phyloP scores from a whole-genome alignment of 1,140 invertebrate genomes.

The Caenorhabditis latens region DNA sequence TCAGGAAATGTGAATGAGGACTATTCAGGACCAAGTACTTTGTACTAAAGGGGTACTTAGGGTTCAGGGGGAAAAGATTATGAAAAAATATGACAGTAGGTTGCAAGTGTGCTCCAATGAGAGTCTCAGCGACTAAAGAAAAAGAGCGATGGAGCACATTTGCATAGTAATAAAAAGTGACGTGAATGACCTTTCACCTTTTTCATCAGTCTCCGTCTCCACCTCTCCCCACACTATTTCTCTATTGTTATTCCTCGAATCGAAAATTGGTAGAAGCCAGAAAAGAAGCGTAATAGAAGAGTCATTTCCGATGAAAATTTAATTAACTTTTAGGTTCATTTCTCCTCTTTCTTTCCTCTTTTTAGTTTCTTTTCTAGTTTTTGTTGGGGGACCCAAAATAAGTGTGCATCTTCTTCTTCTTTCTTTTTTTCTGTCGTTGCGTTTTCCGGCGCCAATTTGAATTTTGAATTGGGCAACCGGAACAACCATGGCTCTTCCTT shows the following conservation, averaged over 20 bases:
- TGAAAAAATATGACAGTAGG: too few relatives aligned
- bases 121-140: background rate
- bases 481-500: background rate
- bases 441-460: constrained; percentile 30
- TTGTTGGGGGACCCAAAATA: background rate
- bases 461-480: constrained; percentile 33
- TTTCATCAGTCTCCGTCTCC: background rate
- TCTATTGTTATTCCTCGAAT: background rate
- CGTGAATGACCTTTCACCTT: background rate
- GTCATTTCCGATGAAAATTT: background rate
- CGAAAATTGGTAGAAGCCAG: background rate
- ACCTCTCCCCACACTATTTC: background rate
- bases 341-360: background rate
- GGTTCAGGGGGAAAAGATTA: too few relatives aligned
- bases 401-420: background rate
- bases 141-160: background rate
- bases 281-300: constrained; percentile 12
- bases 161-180: background rate
- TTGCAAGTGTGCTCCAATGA: too few relatives aligned
- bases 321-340: constrained; percentile 9
- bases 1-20: constrained; percentile 8
- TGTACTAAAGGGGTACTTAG: constrained; percentile 21
- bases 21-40: background rate
- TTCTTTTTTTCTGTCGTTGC: background rate
- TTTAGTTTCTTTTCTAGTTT: background rate